Evolutionary conservation across 1,140 invertebrate species (phyloP), one percentile per base, ranked within the genome.

Genomic region (Drosophila ficusphila): DNA sequence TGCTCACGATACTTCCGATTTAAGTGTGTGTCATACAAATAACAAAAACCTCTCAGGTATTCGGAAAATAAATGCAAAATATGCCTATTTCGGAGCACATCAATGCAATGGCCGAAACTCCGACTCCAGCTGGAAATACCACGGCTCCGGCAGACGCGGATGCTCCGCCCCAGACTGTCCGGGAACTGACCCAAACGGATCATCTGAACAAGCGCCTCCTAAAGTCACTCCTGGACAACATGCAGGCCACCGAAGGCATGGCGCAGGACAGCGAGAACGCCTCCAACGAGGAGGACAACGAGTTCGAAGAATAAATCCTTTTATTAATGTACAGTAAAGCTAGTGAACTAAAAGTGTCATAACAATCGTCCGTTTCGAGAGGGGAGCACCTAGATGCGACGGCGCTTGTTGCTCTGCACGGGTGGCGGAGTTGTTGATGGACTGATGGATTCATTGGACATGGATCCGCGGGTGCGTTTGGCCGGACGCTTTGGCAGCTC

Each of bases 371-470:
- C n/a, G 34, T 48, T 56, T 52, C 68, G 34, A 29, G 25, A 12
- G 21, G 3, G 14, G n/a, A 18, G 11, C 36, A 36, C 47, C 76
- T 89, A 91, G 60, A 91, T 91, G 44, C 90, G 77, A 31, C 90
- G 76, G 23, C 90, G 73, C 39, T 91, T 91, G 71, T 56, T 90
- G 47, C 64, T 85, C 38, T 79, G 88, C 36, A 89, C 47, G 4
- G 90, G 90, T 4, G 90, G 90, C 34, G 90, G 90, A 36, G 90
- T 91, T n/a, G 90, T 91, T 5, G 90, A 91, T 16, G 90, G 90
- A 21, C 90, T 91, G 19, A 89, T 91, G 4, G 90, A 91, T 62
- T 91, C 90, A 48, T 91, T 79, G 3, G 89, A 91, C 67, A 90
- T 90, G 0, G 90, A 91, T 21, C 90, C 90, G n/a, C 90, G 76